Percentiles rank a stretch among this genome's conserved stretches.
These are phyloP conservation scores for Tyrannus savana DNA, from an alignment of 2,113 vertebrate species.

Conservation along the genomic window DNA sequence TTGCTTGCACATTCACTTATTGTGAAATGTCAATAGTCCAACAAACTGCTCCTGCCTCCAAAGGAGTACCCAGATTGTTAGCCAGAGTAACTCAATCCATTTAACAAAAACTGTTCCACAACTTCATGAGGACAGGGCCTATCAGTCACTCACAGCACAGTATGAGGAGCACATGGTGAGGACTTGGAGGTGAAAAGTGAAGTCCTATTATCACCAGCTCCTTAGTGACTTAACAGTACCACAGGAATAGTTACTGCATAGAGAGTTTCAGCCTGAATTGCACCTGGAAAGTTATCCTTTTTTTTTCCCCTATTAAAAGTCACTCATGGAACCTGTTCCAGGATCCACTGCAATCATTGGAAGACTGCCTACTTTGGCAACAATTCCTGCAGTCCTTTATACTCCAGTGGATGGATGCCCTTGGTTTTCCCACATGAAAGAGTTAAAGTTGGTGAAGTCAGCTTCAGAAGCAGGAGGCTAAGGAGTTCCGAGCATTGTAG, in stretches of 20 bases:
- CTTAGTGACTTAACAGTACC: neutral
- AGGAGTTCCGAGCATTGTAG: neutral
- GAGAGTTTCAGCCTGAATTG: neutral
- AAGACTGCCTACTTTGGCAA: neutral
- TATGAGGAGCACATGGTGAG: neutral
- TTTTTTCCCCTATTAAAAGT: neutral
- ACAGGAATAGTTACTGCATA: neutral
- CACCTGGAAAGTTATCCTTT: neutral
- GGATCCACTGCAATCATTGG: neutral
- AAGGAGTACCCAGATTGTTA: neutral
- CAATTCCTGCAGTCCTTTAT: neutral
- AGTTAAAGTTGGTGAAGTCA: neutral
- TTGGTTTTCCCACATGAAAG: neutral
- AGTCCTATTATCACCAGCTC: rapidly evolving
- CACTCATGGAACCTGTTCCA: neutral
- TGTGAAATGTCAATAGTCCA: neutral
- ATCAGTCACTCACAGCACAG: neutral
- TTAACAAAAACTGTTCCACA: neutral
- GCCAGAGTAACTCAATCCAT: neutral
- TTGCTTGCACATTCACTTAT: neutral
- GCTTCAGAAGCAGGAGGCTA: neutral
- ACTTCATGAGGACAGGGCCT: neutral
- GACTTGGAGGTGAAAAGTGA: neutral
- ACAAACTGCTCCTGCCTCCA: rapidly evolving
- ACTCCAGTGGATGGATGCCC: rapidly evolving